Conservation (phyloP, 1,140 invertebrate genomes). For the Brachionus plicatilis region DNA sequence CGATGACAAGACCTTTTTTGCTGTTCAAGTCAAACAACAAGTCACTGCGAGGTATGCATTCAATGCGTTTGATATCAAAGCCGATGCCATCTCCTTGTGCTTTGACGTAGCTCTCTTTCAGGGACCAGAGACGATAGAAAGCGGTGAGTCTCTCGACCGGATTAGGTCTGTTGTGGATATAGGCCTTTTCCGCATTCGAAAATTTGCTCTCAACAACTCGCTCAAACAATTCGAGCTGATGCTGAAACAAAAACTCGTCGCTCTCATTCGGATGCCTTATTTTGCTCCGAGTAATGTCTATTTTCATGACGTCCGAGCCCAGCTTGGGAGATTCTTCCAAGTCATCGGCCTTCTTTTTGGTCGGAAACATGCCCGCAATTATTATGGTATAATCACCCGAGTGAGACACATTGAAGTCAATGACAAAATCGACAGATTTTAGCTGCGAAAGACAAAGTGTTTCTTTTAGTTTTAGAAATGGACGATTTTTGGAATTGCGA, state of each 20-base stretch:
- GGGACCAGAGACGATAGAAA: conserved; percentile 81
- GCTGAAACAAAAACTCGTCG: background rate
- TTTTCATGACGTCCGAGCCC: conserved; percentile 60
- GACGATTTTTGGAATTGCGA: conserved; percentile 60
- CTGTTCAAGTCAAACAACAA: conserved; percentile 9
- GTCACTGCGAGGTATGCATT: background rate
- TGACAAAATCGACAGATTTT: conserved; percentile 33
- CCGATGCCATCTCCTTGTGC: conserved; percentile 78
- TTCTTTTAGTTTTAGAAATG: conserved; percentile 23
- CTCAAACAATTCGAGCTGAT: conserved; percentile 4
- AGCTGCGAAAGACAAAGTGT: conserved; percentile 30
- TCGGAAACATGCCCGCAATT: conserved; percentile 52
- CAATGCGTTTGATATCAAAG: conserved; percentile 52
- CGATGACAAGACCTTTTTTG: background rate
- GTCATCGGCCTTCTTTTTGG: conserved; percentile 46
- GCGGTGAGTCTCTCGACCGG: conserved; percentile 62
- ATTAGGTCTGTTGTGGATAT: conserved; percentile 61
- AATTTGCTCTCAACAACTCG: conserved; percentile 74
- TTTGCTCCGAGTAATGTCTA: conserved; percentile 45
- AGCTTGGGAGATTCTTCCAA: conserved; percentile 57
- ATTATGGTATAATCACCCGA: conserved; percentile 78
- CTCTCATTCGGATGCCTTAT: background rate
- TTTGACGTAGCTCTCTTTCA: conserved; percentile 94
- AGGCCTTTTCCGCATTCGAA: conserved; percentile 63
- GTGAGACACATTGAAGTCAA: conserved; percentile 84